Evolutionary conservation across 2,888 invertebrate species (phyloP), one percentile per base, ranked within the genome.

Genomic region (Mantis religiosa): DNA sequence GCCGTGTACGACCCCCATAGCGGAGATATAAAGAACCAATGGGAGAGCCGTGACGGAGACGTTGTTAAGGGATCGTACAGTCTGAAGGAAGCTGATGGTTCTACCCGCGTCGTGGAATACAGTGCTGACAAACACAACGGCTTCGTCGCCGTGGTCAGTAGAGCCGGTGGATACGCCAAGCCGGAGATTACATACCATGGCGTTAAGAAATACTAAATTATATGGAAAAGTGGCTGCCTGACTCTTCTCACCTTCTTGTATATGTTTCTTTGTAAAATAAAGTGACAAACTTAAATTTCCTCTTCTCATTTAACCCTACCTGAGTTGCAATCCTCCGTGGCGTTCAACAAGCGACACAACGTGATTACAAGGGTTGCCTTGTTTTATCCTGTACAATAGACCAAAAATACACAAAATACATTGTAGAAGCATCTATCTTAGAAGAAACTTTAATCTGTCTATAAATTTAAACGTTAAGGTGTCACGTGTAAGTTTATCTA

Each of bases 91-190:
- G 84, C 89, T 27, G 89, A 89, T 28, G 89, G 89, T 28, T 83
- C 89, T 12, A 81, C 84, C 30, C 28, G 89, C 54, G 90, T 91
- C n/a, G 92, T 92, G 47, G 91, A 92, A 87, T 92, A 92, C 91
- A 91, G 91, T 28, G 91, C 91, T 3, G 91, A 91, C 90, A 89
- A 91, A 28, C 90, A 91, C 89, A 91, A 91, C 89, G 92, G 92
- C 9, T 92, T 92, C 90, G 91, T 91, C 89, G 92, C 92, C 9
- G 91, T 91, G 84, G 91, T 92, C 86, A 91, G 90, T 88, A 91
- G 91, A 88, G 89, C 90, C 88, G 91, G 91, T 34, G 87, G 87
- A 3, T 41, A 87, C 87, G 30, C 82, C 82, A 87, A 87, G 41
- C 87, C 87, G 8, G 87, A 87, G 54, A 87, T 87, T n/a, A 87